Conservation (phyloP, 2,113 vertebrate species). For the Larimichthys polyactis region DNA sequence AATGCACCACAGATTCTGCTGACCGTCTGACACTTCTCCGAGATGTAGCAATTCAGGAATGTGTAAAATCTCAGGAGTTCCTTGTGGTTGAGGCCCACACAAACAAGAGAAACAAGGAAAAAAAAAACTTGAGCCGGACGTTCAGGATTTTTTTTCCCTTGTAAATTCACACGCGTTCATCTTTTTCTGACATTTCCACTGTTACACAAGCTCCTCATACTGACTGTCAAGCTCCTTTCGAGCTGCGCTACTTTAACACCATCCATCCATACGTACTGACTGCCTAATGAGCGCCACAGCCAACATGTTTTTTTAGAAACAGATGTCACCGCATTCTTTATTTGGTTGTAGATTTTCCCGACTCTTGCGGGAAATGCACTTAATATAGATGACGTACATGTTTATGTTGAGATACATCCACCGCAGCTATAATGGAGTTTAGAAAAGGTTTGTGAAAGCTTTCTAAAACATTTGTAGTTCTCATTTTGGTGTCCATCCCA, state of each 20-base stretch:
- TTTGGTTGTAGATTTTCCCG: slow-evolving; percentile 15
- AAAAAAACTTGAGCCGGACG: background rate
- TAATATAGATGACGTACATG: background rate
- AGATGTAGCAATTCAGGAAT: slow-evolving; percentile 34
- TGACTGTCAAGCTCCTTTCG: background rate
- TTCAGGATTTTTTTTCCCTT: background rate
- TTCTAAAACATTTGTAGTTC: slow-evolving; percentile 14
- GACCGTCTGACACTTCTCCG: slow-evolving; percentile 40
- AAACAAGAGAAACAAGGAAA: background rate
- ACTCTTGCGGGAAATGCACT: slow-evolving; percentile 12
- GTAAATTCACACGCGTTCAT: background rate
- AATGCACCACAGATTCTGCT: slow-evolving; percentile 36
- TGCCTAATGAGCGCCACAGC: slow-evolving; percentile 7
- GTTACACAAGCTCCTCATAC: background rate
- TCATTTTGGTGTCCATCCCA: slow-evolving; percentile 13
- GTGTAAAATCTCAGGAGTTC: slow-evolving; percentile 15
- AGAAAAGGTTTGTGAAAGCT: background rate
- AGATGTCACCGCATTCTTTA: slow-evolving; percentile 15
- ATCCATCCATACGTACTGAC: background rate
- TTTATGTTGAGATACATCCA: slow-evolving; percentile 7
- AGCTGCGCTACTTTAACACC: background rate
- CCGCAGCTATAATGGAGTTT: slow-evolving; percentile 1
- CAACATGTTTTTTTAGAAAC: slow-evolving; percentile 24
- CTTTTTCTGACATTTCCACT: background rate
- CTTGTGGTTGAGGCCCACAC: background rate